phyloP scores from a whole-genome alignment of 2,797 vertebrate genomes.

The Masticophis lateralis region DNA sequence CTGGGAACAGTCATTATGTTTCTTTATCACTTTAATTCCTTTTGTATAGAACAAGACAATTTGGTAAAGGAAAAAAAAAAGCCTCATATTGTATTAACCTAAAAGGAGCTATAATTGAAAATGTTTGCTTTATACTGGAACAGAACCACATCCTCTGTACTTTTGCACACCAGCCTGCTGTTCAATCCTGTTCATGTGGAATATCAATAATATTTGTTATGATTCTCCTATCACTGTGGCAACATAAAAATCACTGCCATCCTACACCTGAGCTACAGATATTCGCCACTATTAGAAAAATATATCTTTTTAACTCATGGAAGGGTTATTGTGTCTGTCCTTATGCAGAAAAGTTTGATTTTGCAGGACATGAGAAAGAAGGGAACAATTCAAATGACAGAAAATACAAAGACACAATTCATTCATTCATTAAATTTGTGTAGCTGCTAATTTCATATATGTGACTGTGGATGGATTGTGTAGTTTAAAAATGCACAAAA shows the following conservation, averaged over 20 bases:
- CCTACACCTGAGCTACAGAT: not conserved
- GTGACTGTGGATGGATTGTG: not conserved
- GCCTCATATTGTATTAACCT: conserved; percentile 60
- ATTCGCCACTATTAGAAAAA: not conserved
- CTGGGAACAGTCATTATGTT: conserved; percentile 53
- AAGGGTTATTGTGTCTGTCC: not conserved
- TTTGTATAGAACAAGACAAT: conserved; percentile 51
- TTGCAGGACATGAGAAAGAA: not conserved
- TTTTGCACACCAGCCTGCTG: conserved; percentile 43
- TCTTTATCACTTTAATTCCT: conserved; percentile 66
- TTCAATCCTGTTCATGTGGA: not conserved
- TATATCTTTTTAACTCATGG: not conserved
- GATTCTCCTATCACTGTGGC: not conserved
- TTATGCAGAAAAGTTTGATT: not conserved
- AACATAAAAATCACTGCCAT: not conserved
- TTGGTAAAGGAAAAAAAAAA: conserved; percentile 59
- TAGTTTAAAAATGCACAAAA: not conserved
- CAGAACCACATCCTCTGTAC: conserved; percentile 46
- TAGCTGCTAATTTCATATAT: not conserved
- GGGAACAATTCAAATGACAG: conserved; percentile 4
- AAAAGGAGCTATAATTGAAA: conserved; percentile 57
- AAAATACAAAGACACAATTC: conserved; percentile 21
- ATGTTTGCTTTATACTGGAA: conserved; percentile 55
- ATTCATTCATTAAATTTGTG: not conserved
- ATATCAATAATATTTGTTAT: conserved; percentile 29